phyloP scores from a whole-genome alignment of 2,888 invertebrate species.

The Drosophila hamatofila region DNA sequence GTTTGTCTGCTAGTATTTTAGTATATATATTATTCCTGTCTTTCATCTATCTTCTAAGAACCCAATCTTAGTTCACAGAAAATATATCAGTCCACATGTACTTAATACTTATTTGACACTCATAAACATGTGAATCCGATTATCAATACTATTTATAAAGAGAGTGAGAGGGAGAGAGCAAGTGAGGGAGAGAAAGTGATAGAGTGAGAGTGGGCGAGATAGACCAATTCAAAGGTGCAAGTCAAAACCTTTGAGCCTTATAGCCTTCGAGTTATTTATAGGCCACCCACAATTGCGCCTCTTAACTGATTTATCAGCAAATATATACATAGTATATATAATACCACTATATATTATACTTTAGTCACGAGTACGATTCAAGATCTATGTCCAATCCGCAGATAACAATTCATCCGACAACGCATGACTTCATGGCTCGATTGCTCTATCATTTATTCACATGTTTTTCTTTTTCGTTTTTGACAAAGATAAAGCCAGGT shows the following conservation, averaged over 20 bases:
- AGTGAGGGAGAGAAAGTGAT: background rate
- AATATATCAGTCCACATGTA: background rate
- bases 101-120: background rate
- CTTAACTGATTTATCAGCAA: constrained; percentile 35
- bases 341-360: background rate
- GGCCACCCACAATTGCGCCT: constrained; percentile 1
- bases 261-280: background rate
- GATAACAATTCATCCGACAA: constrained; percentile 50
- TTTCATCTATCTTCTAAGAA: background rate
- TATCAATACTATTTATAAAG: background rate
- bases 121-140: background rate
- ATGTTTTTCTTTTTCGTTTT: constrained; percentile 28
- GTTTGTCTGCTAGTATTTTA: background rate
- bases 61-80: background rate
- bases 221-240: constrained; percentile 4
- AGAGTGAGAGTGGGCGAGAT: background rate
- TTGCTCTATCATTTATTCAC: constrained; percentile 46
- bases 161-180: background rate
- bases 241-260: background rate
- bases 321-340: constrained; percentile 3
- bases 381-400: constrained; percentile 53
- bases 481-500: constrained; percentile 46
- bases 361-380: constrained; percentile 44
- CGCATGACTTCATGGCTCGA: constrained; percentile 52
- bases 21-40: background rate